Percentiles rank a stretch among this genome's conserved stretches.
phyloP scores from a whole-genome alignment of 1,140 invertebrate species.

The Gyrodactylus bullatarudis region DNA sequence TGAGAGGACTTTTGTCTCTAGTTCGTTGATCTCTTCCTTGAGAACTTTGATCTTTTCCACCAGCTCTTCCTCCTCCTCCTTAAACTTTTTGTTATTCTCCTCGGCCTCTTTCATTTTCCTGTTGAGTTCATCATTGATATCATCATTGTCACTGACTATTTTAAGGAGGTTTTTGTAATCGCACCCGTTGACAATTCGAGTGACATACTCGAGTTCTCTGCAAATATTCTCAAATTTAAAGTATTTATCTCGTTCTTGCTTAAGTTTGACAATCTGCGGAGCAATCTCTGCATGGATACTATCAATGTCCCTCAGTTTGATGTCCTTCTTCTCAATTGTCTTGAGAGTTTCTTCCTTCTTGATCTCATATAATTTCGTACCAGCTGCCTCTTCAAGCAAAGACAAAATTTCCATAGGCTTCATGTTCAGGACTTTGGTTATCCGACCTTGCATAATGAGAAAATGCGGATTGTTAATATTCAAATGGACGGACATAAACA shows the following conservation, averaged over 20 bases:
- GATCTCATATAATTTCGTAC: conserved; percentile 76
- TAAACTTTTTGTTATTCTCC: conserved; percentile 24
- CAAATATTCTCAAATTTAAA: conserved; percentile 44
- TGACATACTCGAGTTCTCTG: conserved; percentile 48
- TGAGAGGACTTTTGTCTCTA: neutral
- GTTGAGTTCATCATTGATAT: conserved; percentile 14
- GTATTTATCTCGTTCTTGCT: conserved; percentile 45
- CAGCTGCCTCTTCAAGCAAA: conserved; percentile 94
- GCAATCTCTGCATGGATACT: conserved; percentile 45
- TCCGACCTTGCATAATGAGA: conserved; percentile 94
- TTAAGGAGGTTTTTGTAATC: conserved; percentile 13
- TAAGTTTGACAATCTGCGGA: conserved; percentile 48
- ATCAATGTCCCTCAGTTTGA: conserved; percentile 50
- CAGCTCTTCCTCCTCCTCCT: conserved; percentile 16
- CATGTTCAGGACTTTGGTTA: conserved; percentile 97
- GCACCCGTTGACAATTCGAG: conserved; percentile 37
- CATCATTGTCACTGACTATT: conserved; percentile 23
- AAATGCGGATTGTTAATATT: conserved; percentile 99
- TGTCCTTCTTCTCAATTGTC: conserved; percentile 69
- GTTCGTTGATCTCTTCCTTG: conserved; percentile 8
- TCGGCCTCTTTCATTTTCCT: conserved; percentile 8
- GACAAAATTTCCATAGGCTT: conserved; percentile 78
- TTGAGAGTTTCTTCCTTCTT: conserved; percentile 57
- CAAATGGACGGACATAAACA: conserved; percentile 75
- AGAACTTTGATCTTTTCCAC: conserved; percentile 31